A percentile compares a stretch with the other conserved stretches of the same genome.
phyloP scores from a whole-genome alignment of 2,797 vertebrate genomes.

The Molossus molossus region DNA sequence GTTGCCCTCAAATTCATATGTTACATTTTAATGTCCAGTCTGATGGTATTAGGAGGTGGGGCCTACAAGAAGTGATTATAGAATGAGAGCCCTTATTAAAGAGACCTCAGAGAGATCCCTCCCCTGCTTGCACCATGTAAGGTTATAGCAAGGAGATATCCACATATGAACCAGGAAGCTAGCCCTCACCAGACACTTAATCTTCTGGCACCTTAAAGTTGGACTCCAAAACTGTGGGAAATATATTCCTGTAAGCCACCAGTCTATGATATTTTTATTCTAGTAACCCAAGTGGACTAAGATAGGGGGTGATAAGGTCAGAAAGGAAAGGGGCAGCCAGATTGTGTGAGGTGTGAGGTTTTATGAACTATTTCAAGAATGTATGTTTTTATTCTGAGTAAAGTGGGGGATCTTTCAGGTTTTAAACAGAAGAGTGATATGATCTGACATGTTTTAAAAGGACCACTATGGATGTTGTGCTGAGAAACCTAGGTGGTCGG shows the following conservation, averaged over 20 bases:
- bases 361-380: background rate
- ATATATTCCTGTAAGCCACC: too few relatives aligned
- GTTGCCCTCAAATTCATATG: too few relatives aligned
- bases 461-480: background rate
- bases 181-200: background rate
- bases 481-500: background rate
- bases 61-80: too few relatives aligned
- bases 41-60: too few relatives aligned
- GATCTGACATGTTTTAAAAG: conserved; percentile 3
- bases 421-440: background rate
- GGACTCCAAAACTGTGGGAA: background rate
- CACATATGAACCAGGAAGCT: background rate
- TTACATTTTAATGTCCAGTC: too few relatives aligned
- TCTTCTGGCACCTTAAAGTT: background rate
- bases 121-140: background rate
- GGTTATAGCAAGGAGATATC: background rate
- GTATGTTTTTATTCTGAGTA: background rate
- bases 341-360: background rate
- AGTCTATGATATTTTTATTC: too few relatives aligned
- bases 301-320: background rate
- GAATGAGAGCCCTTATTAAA: background rate
- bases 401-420: background rate
- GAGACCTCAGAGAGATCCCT: background rate
- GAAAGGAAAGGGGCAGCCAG: background rate
- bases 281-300: background rate